phyloP scores from a whole-genome alignment of 2,113 vertebrate genomes.

The Myotis davidii region DNA sequence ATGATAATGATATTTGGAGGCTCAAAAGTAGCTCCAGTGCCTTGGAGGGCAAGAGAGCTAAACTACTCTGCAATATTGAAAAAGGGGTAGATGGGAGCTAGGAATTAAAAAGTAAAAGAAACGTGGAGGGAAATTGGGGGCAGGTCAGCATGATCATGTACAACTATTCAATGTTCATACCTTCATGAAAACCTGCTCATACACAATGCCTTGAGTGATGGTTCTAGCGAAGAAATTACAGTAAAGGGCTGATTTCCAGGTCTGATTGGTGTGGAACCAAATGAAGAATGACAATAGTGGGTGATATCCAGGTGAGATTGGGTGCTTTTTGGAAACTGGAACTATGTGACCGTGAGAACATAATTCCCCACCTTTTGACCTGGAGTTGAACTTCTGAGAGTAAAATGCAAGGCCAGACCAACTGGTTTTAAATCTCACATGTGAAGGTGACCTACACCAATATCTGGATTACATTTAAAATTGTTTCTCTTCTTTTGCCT shows the following conservation, averaged over 20 bases:
- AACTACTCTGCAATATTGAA: background rate
- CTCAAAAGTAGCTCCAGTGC: background rate
- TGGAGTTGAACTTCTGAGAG: constrained; percentile 32
- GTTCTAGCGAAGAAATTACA: constrained; percentile 1
- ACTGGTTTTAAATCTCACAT: constrained; percentile 33
- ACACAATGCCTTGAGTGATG: background rate
- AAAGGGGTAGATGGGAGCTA: background rate
- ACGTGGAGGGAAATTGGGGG: background rate
- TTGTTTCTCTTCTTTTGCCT: constrained; percentile 3
- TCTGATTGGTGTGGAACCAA: background rate
- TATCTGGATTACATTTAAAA: background rate
- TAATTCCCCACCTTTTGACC: background rate
- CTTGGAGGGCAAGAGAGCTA: background rate
- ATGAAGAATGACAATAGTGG: background rate
- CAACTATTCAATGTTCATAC: background rate
- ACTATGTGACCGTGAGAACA: background rate
- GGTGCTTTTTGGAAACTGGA: background rate
- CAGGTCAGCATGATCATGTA: background rate
- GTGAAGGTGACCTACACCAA: constrained; percentile 12
- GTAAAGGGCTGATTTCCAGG: background rate
- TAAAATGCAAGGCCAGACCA: background rate
- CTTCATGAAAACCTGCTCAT: background rate
- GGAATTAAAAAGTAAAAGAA: background rate
- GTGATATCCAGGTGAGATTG: background rate
- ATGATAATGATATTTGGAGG: background rate